Conservation (phyloP, 2,797 vertebrate species). For the Epinephelus awoara region DNA sequence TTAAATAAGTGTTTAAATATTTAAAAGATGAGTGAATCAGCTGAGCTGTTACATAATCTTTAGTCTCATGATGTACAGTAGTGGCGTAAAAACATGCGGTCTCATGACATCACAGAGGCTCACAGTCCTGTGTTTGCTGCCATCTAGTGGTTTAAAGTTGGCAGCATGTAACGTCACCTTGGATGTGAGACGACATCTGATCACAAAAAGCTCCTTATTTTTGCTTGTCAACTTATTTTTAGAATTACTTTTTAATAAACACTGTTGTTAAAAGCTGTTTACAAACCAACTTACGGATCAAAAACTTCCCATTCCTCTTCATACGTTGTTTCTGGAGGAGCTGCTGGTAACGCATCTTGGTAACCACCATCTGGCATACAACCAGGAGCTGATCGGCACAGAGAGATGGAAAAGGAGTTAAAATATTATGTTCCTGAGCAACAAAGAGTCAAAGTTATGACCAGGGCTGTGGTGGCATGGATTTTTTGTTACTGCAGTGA, state of each 20-base stretch:
- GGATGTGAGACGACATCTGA: conserved; percentile 22
- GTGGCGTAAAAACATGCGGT: not conserved
- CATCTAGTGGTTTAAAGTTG: conserved; percentile 51
- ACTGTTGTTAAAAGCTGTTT: not conserved
- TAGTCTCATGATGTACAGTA: not conserved
- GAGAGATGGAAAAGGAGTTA: not conserved
- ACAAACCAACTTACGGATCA: conserved; percentile 93
- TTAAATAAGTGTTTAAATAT: not conserved
- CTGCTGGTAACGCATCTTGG: conserved; percentile 84
- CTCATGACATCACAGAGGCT: not conserved
- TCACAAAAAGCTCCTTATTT: not conserved
- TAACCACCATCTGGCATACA: conserved; percentile 91
- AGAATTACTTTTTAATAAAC: too few species aligned
- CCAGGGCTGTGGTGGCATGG: too few species aligned
- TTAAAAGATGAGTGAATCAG: not conserved
- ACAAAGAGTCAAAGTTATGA: not conserved
- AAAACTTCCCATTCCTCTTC: conserved; percentile 99
- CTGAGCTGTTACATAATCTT: not conserved
- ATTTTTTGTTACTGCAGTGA: too few species aligned
- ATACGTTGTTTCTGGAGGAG: conserved; percentile 94
- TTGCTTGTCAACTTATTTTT: not conserved
- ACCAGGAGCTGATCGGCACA: conserved; percentile 88
- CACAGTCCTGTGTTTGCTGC: conserved; percentile 40
- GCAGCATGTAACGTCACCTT: conserved; percentile 67
- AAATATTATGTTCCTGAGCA: not conserved